These are phyloP conservation scores for Cheilinus undulatus DNA, from an alignment of 2,113 vertebrate species.

Conservation along the genomic window DNA sequence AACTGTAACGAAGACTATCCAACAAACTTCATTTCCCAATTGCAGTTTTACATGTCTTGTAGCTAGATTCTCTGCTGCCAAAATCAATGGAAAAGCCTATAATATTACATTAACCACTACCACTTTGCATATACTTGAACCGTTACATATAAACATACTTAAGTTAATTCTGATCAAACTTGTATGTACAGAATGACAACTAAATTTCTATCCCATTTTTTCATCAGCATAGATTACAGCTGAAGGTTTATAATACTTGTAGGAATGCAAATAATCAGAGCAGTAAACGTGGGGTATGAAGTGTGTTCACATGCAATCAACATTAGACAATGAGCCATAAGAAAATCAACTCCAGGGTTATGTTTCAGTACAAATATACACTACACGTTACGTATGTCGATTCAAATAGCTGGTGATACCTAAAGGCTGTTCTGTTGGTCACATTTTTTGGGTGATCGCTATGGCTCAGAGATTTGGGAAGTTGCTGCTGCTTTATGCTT, in stretches of 20 bases:
- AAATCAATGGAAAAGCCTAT: neutral
- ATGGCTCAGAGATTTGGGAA: neutral
- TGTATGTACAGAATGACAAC: too few species aligned
- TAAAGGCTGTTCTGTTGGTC: neutral
- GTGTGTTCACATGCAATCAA: slow-evolving; percentile 40
- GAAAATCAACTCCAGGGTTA: slow-evolving; percentile 18
- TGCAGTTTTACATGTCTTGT: neutral
- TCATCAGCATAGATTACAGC: neutral
- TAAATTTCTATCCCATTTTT: neutral
- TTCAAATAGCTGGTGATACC: neutral
- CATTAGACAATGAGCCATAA: slow-evolving; percentile 19
- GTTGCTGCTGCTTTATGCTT: slow-evolving; percentile 10
- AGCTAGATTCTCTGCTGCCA: neutral
- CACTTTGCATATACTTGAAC: too few species aligned
- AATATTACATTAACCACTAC: neutral
- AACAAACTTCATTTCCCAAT: neutral
- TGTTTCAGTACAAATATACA: slow-evolving; percentile 41
- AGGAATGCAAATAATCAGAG: neutral
- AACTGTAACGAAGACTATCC: neutral
- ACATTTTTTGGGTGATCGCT: neutral
- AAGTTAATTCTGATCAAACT: neutral
- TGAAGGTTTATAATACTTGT: slow-evolving; percentile 5
- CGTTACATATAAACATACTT: too few species aligned
- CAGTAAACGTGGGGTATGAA: slow-evolving; percentile 9
- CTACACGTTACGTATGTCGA: neutral